Percentiles rank a stretch among this genome's conserved stretches.
Conservation (phyloP, 2,888 invertebrate genomes). For the Scaptomyza polygonia region DNA sequence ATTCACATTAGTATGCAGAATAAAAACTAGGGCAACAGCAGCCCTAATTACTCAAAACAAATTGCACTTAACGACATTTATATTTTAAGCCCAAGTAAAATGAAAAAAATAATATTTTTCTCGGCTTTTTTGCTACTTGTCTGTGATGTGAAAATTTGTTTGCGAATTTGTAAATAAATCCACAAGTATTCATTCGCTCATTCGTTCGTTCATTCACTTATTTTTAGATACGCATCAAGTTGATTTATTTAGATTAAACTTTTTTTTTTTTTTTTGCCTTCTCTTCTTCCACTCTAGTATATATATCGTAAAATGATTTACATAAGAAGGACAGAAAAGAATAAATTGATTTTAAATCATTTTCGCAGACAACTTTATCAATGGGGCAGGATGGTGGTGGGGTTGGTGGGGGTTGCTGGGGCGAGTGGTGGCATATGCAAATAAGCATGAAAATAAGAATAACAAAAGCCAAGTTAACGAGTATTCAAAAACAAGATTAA, state of each 20-base stretch:
- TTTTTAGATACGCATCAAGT: conserved; percentile 77
- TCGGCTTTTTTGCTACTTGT: background rate
- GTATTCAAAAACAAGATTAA: conserved; percentile 81
- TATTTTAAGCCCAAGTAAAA: conserved; percentile 14
- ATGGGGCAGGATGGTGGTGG: background rate
- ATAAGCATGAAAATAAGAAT: conserved; percentile 81
- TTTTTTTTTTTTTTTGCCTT: no score
- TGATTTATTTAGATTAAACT: conserved; percentile 81
- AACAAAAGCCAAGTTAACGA: conserved; percentile 80
- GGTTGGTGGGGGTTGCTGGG: conserved; percentile 11
- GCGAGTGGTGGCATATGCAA: conserved; percentile 71
- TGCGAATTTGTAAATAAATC: conserved; percentile 80
- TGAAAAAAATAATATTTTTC: conserved; percentile 4
- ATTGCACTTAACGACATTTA: conserved; percentile 29
- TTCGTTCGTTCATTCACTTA: conserved; percentile 47
- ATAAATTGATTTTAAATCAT: conserved; percentile 83
- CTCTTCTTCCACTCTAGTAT: conserved; percentile 49
- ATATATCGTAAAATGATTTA: conserved; percentile 73
- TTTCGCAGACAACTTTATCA: conserved; percentile 65
- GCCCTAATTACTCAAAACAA: conserved; percentile 25
- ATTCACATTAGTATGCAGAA: background rate
- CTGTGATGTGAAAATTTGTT: conserved; percentile 74
- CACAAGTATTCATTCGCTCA: conserved; percentile 54
- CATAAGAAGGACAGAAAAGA: conserved; percentile 79
- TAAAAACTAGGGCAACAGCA: conserved; percentile 14